Base-by-base conservation (phyloP, 1,140 invertebrate genomes). In the Anoplolepis gracilipes region DNA sequence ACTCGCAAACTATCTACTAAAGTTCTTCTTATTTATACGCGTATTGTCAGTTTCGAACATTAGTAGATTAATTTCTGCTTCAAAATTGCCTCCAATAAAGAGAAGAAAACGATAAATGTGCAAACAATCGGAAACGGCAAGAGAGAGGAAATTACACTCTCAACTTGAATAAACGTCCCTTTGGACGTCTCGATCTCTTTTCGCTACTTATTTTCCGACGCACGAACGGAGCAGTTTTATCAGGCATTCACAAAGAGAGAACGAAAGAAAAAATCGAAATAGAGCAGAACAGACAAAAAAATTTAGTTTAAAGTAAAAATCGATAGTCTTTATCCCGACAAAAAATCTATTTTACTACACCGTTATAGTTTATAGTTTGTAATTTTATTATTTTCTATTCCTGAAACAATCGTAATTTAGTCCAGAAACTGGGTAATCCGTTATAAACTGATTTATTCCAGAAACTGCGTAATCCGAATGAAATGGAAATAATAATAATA, bases 261-360 rank as follows among this genome's bases (percentile, higher is more conserved):
- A 69, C 28, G 53, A 28, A 42, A 82, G 42, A 39, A 42, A n/a
- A 39, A 70, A 39, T 28, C 36, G 42, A 53, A 81, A 82, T 69
- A 69, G 36, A 73, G n/a, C 28, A 33, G 13, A 59, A 7, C 11
- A 6, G 4, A 22, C 11, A 73, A 42, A 81, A n/a, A 36, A 82
- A 72, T 72, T 42, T 82, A 73, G n/a, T 61, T 82, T 22, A 8
- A 73, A 73, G 13, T 82, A 22, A 82, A 82, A 82, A 72, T 79
- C 25, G 25, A 73, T 73, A 46, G 53, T 6, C 33, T 42, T 72
- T 72, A 42, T 59, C 8, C 67, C 39, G 2, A 82, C 19, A 5
- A 49, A 42, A 46, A 57, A 82, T 33, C 59, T 39, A 72, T 59
- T 25, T 81, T 22, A 1, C 65, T 25, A 6, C 1, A 13, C 16